Base-by-base conservation (phyloP, 2,888 invertebrate species). In the Eudemis profundana region DNA sequence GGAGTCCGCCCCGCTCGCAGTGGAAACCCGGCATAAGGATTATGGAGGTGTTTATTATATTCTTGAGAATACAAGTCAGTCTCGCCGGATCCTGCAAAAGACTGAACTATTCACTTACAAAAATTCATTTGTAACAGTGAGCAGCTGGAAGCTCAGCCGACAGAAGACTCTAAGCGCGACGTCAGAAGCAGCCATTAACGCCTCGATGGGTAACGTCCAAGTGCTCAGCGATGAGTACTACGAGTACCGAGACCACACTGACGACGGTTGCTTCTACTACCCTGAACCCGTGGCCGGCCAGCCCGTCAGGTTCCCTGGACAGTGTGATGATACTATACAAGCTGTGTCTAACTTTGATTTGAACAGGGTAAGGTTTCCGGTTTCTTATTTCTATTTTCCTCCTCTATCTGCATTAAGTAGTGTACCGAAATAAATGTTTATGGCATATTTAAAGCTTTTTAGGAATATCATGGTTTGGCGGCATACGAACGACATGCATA, bases 121-220 rank as follows among this genome's bases (percentile, higher is more conserved):
- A 17, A 3, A 17, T 8, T 10, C 19, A 17, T 42, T 21, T 46
- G 0, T 46, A 12, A 23, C 74, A 90, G 90, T 90, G 4, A 74
- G 75, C 56, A 86, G 85, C 66, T 90, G 86, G 86, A 87, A 88
- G 61, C 76, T 90, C 0, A 85, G 90, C 61, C 79, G 83, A 70
- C 40, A 65, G 1, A 75, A 68, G 8, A 66, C 38, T 1, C 68
- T 90, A 1, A 68, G 78, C 10, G 19, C 66, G 0, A 68, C 19
- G 0, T 76, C 81, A 1, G 51, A 38, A 8, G 49, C 68, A 0
- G 70, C 68, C 0, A 87, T 90, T 47, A 73, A 78, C 27, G 61
- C 54, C 1, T 72, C 77, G 0, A 81, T 85, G 19, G 68, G 67
- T 23, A 73, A 69, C 2, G 72, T 89, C 0, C 79, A 78, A 59